Percentiles rank a stretch among this genome's conserved stretches.
Evolutionary conservation across 1,140 invertebrate genomes (phyloP).

Genomic region (Brachionus angularis): DNA sequence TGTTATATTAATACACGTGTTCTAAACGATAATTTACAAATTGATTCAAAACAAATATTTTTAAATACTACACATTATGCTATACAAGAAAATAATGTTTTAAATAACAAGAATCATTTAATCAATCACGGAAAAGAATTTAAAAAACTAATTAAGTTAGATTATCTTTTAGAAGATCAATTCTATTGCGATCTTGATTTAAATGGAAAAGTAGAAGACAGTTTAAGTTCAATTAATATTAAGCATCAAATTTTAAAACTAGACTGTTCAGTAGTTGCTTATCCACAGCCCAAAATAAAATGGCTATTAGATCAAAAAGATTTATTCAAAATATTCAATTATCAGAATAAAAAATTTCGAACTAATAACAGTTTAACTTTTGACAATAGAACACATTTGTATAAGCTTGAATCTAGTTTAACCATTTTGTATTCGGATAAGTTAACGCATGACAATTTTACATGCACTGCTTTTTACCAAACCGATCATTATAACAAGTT

Average conservation of each 20-base stretch:
- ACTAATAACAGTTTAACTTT: too few species aligned
- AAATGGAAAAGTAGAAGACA: background rate
- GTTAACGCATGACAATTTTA: background rate
- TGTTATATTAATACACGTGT: too few species aligned
- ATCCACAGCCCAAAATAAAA: background rate
- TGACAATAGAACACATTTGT: too few species aligned
- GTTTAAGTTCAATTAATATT: background rate
- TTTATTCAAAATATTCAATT: background rate
- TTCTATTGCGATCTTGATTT: slow-evolving; percentile 13
- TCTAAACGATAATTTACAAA: too few species aligned
- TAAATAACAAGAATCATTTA: too few species aligned
- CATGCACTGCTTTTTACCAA: background rate
- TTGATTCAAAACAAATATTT: background rate
- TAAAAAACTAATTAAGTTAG: too few species aligned
- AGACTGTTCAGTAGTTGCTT: background rate
- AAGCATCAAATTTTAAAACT: background rate
- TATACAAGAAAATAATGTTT: too few species aligned
- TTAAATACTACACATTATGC: background rate
- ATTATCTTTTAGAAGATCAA: too few species aligned
- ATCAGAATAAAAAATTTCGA: background rate
- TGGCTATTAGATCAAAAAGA: background rate
- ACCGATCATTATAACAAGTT: background rate
- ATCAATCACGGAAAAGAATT: too few species aligned
- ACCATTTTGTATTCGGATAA: background rate
- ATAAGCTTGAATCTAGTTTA: background rate